Evolutionary conservation across 2,888 invertebrate genomes (phyloP).

Genomic region (Athalia cordata): DNA sequence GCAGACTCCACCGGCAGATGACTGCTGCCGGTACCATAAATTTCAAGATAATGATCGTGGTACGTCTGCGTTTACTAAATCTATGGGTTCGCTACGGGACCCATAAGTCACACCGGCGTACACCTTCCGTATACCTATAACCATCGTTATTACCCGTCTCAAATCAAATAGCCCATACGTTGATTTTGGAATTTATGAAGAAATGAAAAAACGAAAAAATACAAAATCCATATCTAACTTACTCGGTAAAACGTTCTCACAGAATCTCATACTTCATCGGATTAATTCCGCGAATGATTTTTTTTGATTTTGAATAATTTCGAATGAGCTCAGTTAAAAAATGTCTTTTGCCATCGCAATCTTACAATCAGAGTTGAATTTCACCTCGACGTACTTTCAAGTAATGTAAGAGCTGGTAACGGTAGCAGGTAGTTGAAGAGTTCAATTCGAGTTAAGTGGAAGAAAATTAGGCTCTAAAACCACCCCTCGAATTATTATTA

Average conservation of each 20-base stretch:
- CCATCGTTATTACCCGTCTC: conserved; percentile 1
- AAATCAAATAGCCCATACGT: conserved; percentile 29
- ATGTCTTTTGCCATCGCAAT: no score
- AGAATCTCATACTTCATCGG: no score
- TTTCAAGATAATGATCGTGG: conserved; percentile 72
- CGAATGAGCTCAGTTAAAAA: no score
- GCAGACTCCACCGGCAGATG: conserved; percentile 47
- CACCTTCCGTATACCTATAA: not conserved
- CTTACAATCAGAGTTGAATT: no score
- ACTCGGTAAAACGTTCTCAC: not conserved
- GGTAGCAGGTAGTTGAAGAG: not conserved
- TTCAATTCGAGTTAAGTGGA: conserved; percentile 27
- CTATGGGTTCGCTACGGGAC: conserved; percentile 71
- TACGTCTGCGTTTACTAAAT: conserved; percentile 72
- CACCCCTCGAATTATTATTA: not conserved
- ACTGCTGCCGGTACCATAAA: conserved; percentile 67
- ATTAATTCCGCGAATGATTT: no score
- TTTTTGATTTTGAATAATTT: no score
- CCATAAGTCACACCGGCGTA: conserved; percentile 66
- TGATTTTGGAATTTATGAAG: conserved; percentile 21
- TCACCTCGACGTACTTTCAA: no score
- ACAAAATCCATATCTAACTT: not conserved
- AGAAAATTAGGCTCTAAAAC: conserved; percentile 19
- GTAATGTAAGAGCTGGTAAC: no score
- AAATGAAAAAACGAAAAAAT: conserved; percentile 3